phyloP scores from a whole-genome alignment of 2,797 vertebrate genomes.

The Megaceryle alcyon region DNA sequence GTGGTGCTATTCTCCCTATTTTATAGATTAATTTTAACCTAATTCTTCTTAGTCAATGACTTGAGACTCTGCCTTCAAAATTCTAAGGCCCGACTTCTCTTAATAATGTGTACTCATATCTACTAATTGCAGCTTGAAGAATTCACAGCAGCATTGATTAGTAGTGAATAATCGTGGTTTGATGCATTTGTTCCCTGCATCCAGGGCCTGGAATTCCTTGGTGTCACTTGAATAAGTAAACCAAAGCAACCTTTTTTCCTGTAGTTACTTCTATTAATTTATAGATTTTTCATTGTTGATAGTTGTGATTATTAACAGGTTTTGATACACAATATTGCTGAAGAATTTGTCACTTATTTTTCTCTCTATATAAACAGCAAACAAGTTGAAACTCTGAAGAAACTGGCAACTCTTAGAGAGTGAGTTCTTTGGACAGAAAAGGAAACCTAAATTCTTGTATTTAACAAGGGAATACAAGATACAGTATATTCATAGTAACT shows the following conservation, averaged over 20 bases:
- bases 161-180: neutral
- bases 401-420: neutral
- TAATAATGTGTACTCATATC: neutral
- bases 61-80: neutral
- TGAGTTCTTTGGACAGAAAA: neutral
- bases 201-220: neutral
- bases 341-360: neutral
- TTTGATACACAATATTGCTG: neutral
- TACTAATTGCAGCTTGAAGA: neutral
- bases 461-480: neutral
- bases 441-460: neutral
- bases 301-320: neutral
- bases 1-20: neutral
- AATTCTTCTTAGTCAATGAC: too few species aligned
- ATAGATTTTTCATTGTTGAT: neutral
- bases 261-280: neutral
- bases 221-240: neutral
- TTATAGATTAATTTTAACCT: neutral
- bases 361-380: neutral
- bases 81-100: neutral
- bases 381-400: neutral
- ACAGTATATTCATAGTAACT: neutral
- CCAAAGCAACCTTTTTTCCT: neutral
- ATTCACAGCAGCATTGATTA: neutral
- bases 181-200: neutral